phyloP scores from a whole-genome alignment of 2,888 invertebrate genomes.

The Eucera pruinosa region DNA sequence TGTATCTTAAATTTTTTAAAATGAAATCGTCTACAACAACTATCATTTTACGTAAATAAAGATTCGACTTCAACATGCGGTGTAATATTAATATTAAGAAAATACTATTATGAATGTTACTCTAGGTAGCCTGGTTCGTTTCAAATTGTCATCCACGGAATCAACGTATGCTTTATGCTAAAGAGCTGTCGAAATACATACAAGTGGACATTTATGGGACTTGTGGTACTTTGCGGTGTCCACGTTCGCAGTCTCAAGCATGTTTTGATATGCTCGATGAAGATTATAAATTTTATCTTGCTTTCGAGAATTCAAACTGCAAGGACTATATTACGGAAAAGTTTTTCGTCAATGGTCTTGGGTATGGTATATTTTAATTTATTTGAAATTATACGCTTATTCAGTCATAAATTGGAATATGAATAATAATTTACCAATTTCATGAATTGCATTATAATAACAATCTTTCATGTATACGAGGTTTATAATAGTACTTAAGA shows the following conservation, averaged over 20 bases:
- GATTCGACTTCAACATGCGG: background rate
- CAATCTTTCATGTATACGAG: no score
- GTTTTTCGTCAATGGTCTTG: slow-evolving; percentile 97
- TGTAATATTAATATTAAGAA: background rate
- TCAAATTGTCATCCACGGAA: slow-evolving; percentile 98
- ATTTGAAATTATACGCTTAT: background rate
- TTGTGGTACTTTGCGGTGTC: slow-evolving; percentile 94
- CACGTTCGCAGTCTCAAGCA: slow-evolving; percentile 91
- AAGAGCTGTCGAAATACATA: slow-evolving; percentile 93
- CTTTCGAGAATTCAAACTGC: slow-evolving; percentile 99
- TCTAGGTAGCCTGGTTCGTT: slow-evolving; percentile 98
- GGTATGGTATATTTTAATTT: slow-evolving; percentile 84
- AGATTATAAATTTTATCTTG: slow-evolving; percentile 98
- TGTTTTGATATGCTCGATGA: slow-evolving; percentile 96
- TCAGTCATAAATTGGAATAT: no score
- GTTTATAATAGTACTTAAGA: slow-evolving; percentile 1
- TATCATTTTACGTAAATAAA: background rate
- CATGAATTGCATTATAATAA: no score
- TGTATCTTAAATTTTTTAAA: background rate
- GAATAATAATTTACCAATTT: background rate
- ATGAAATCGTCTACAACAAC: background rate
- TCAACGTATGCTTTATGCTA: slow-evolving; percentile 94
- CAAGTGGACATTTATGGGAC: slow-evolving; percentile 96
- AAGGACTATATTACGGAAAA: slow-evolving; percentile 98
- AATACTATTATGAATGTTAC: background rate